A percentile compares a stretch with the other conserved stretches of the same genome.
These are phyloP conservation scores for Lepisosteus oculatus DNA, from an alignment of 2,113 vertebrate species.

Conservation along the genomic window DNA sequence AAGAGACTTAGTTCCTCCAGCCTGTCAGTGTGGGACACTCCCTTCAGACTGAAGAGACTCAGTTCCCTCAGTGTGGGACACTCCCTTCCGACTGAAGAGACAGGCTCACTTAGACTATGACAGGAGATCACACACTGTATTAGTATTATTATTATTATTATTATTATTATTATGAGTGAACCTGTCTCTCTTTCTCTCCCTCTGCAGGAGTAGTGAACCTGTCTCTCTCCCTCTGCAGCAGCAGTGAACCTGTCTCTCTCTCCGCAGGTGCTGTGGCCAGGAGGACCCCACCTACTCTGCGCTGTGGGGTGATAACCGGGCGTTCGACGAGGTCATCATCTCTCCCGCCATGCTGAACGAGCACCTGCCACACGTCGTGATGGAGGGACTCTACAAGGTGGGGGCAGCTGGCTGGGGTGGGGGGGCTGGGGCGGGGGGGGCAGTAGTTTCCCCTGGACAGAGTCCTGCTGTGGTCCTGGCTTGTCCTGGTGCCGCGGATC, in stretches of 20 bases:
- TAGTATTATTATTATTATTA: too few relatives aligned
- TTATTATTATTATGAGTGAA: too few relatives aligned
- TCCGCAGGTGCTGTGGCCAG: slow-evolving; percentile 88
- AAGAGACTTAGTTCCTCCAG: too few relatives aligned
- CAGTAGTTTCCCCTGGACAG: neutral
- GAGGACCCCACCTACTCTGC: slow-evolving; percentile 97
- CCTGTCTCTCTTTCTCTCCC: neutral
- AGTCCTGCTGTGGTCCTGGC: neutral
- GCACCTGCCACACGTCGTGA: slow-evolving; percentile 95
- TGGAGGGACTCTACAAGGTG: slow-evolving; percentile 97
- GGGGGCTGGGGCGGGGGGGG: neutral
- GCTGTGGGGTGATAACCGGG: slow-evolving; percentile 97
- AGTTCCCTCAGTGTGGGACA: too few relatives aligned
- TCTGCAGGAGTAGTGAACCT: too few relatives aligned
- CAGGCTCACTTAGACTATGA: neutral
- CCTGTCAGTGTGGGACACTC: too few relatives aligned
- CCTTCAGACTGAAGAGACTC: too few relatives aligned
- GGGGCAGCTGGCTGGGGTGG: slow-evolving; percentile 10
- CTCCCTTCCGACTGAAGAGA: neutral
- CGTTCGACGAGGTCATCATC: slow-evolving; percentile 97
- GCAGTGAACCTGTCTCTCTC: neutral
- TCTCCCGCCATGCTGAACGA: slow-evolving; percentile 96
- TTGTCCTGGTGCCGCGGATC: slow-evolving; percentile 7
- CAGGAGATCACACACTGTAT: too few relatives aligned
- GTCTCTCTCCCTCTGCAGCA: neutral